These are phyloP conservation scores for Etheostoma cragini DNA, from an alignment of 2,113 vertebrate species.

Conservation along the genomic window DNA sequence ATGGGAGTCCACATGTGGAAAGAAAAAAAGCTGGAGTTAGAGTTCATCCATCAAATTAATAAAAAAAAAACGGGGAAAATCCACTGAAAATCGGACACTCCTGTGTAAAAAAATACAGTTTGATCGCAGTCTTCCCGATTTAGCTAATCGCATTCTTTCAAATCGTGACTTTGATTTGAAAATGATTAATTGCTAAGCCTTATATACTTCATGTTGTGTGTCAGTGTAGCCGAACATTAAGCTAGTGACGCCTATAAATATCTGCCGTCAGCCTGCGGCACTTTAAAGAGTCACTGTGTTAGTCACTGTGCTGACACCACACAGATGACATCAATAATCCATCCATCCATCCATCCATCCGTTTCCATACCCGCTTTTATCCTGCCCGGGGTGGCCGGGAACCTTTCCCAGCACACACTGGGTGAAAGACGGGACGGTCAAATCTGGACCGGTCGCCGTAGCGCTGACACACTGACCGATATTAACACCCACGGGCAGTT, in stretches of 20 bases:
- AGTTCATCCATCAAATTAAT: conserved; percentile 9
- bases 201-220: background rate
- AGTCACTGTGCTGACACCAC: background rate
- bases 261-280: background rate
- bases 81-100: too few species aligned
- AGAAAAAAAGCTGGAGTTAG: conserved; percentile 12
- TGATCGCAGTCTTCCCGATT: too few species aligned
- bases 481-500: conserved; percentile 15
- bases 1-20: conserved; percentile 23
- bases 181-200: too few species aligned
- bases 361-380: background rate
- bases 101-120: too few species aligned
- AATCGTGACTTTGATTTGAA: too few species aligned
- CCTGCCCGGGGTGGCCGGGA: background rate
- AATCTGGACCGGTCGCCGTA: conserved; percentile 4
- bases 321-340: conserved; percentile 1
- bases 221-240: background rate
- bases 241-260: background rate
- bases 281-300: background rate
- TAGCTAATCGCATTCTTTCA: too few species aligned
- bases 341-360: background rate
- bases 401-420: background rate
- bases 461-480: background rate
- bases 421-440: background rate
- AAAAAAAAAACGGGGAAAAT: too few species aligned